Evolutionary conservation across 2,113 vertebrate genomes (phyloP), one percentile per base, ranked within the genome.

Genomic region (Burhinus oedicnemus): DNA sequence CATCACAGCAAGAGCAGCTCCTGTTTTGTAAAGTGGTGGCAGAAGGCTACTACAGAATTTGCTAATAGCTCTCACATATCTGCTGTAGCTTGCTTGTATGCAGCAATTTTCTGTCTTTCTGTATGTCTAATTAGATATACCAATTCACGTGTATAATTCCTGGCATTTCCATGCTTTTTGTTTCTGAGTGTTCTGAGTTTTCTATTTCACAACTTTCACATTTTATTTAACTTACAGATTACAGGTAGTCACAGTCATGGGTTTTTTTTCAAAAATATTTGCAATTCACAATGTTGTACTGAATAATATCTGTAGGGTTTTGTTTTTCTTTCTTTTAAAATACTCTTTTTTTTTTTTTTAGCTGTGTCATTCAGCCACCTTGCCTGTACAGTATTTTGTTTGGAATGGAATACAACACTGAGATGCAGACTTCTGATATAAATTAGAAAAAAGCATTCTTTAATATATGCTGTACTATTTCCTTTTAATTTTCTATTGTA

Each of bases 91-190:
- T 79, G 40, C 15, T 65, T 30, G 7, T 5, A 15, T 38, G 29
- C 6, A 72, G n/a, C 6, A 8, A 7, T 64, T 69, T 74, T 30
- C 29, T 66, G 29, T 30, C n/a, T 60, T 61, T 78, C 29, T 36
- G 4, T 27, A 2, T 15, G 34, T 69, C 29, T 32, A 51, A 15
- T 42, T 26, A 55, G 20, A 77, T 49, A 32, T 32, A 34, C 3
- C 5, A 42, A 12, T 57, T 66, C 15, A 34, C 0, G 0, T 21
- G 2, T 32, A 0, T 15, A 47, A 21, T 55, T 83, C 25, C 42
- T 64, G 22, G 8, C 52, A 61, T 71, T 83, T 75, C 64, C 6
- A 4, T 44, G 11, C 0, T 29, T 55, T 68, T 36, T n/a, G 6
- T 36, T 60, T 32, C 13, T 26, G 32, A n/a, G 18, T 40, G n/a